These are phyloP conservation scores for Penaeus chinensis DNA, from an alignment of 1,140 invertebrate species.

Conservation along the genomic window DNA sequence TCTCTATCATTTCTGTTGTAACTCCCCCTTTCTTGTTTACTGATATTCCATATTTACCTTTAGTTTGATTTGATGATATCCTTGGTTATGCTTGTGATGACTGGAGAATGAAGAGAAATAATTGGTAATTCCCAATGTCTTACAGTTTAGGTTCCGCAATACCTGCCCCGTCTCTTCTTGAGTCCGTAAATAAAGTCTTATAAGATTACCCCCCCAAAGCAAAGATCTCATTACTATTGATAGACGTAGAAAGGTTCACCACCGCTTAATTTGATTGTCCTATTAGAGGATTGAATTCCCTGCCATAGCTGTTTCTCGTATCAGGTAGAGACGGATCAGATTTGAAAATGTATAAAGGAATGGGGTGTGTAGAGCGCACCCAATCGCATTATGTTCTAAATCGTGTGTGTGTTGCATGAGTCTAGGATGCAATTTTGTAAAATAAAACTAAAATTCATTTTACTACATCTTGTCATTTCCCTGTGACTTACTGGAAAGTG, in stretches of 20 bases:
- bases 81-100: slow-evolving; percentile 39
- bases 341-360: neutral
- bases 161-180: slow-evolving; percentile 1
- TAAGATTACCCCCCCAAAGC: no score
- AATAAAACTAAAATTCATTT: slow-evolving; percentile 30
- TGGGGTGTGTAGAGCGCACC: slow-evolving; percentile 37
- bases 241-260: no score
- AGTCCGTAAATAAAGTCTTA: neutral
- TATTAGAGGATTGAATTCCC: neutral
- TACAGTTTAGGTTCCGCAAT: neutral
- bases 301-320: neutral
- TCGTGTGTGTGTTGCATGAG: slow-evolving; percentile 28
- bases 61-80: slow-evolving; percentile 39
- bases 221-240: no score
- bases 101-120: neutral
- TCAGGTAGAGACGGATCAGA: neutral
- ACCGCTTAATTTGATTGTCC: no score
- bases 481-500: neutral
- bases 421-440: slow-evolving; percentile 39
- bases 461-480: neutral
- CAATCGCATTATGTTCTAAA: slow-evolving; percentile 13
- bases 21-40: slow-evolving; percentile 5
- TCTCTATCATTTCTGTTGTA: no score
- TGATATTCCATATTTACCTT: slow-evolving; percentile 22
- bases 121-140: neutral